Percentiles rank a stretch among this genome's conserved stretches.
Conservation (phyloP, 2,888 invertebrate genomes). For the Siphlonurus alternatus region DNA sequence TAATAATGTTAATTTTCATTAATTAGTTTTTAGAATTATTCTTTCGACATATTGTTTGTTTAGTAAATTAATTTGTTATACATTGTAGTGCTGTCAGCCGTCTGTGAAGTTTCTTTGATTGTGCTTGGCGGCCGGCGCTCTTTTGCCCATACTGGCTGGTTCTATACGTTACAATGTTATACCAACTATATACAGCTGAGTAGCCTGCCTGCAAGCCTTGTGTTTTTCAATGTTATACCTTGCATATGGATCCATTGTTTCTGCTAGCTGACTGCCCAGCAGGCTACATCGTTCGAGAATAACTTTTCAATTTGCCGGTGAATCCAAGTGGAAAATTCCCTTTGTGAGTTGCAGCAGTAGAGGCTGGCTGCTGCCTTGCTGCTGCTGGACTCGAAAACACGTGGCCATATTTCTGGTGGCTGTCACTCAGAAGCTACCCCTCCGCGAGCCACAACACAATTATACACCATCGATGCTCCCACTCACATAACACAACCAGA, state of each 20-base stretch:
- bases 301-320: slow-evolving; percentile 2
- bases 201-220: not conserved
- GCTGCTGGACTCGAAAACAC: not conserved
- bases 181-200: too few relatives aligned
- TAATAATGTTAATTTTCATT: too few relatives aligned
- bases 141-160: not conserved
- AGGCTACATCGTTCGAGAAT: not conserved
- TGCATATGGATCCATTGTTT: not conserved
- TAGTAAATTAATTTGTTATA: not conserved
- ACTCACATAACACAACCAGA: too few relatives aligned
- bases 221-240: not conserved
- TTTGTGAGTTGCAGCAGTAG: not conserved
- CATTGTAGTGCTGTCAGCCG: not conserved
- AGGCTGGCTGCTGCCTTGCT: not conserved
- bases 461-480: too few relatives aligned
- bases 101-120: not conserved
- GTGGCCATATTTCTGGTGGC: not conserved
- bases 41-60: not conserved
- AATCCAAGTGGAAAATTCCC: slow-evolving; percentile 2
- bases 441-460: too few relatives aligned
- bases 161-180: too few relatives aligned
- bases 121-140: not conserved
- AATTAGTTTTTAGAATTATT: too few relatives aligned
- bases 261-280: not conserved
- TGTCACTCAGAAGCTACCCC: not conserved